Conservation (phyloP, 2,113 vertebrate genomes). For the Eonycteris spelaea region DNA sequence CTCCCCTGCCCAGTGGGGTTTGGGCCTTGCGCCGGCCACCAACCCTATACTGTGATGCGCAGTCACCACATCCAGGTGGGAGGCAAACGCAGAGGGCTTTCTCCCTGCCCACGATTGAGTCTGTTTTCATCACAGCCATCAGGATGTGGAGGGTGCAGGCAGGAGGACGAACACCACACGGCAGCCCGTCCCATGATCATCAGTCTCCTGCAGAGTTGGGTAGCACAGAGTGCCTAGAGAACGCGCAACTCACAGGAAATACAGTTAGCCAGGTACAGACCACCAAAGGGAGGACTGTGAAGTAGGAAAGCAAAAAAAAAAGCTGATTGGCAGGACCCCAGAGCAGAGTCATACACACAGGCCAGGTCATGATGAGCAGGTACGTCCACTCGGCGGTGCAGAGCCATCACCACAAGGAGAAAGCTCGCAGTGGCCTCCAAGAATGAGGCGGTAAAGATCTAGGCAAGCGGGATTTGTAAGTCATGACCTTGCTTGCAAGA, state of each 20-base stretch:
- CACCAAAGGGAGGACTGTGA: background rate
- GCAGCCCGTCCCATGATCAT: background rate
- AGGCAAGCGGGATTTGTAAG: background rate
- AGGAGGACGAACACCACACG: background rate
- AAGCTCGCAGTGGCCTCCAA: background rate
- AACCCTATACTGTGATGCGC: background rate
- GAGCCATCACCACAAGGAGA: slow-evolving; percentile 25
- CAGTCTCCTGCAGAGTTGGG: background rate
- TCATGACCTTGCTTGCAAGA: background rate
- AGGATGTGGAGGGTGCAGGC: background rate
- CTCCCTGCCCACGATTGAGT: background rate
- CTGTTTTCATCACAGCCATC: background rate
- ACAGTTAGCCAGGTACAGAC: background rate
- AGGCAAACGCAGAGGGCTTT: background rate
- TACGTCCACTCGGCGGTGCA: slow-evolving; percentile 21
- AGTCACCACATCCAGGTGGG: background rate
- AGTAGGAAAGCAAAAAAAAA: background rate
- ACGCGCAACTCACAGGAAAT: slow-evolving; percentile 26
- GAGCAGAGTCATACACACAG: background rate
- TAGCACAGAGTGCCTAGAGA: background rate
- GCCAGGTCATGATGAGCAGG: background rate
- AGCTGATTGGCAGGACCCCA: background rate
- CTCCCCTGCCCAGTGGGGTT: background rate
- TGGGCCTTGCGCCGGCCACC: background rate
- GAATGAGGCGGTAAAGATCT: background rate